Base-by-base conservation (phyloP, 2,888 invertebrate genomes). In the Xylocampa areola region DNA sequence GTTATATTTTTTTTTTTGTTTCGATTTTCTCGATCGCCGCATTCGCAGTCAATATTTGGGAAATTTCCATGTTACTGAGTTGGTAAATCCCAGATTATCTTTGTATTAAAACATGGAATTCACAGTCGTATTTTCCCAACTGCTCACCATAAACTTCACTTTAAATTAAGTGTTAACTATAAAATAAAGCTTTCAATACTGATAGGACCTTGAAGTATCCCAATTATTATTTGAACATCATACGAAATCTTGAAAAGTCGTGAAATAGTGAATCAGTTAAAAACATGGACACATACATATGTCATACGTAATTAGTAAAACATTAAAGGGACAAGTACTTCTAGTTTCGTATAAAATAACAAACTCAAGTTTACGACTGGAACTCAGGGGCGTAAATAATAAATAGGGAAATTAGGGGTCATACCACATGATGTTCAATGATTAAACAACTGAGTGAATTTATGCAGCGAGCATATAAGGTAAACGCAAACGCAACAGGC, bases 321-420 rank as follows among this genome's bases (percentile, higher is more conserved):
- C 49, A 49, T 19, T 44, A 50, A 67, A 25, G 23, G 25, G 67
- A 44, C 30, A 7, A 21, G 14, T 40, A 29, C 30, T 23, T 68
- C 47, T 43, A 47, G 51, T 68, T 61, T 47, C 16, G 25, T 52
- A 35, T 11, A 47, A 68, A 64, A 68, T 52, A 51, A 63, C 27
- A 40, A 52, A 63, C 51, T 55, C 27, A 47, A 43, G 23, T 36
- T 8, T 10, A 51, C 29, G 47, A n/a, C 45, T 36, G 32, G 37
- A 39, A 35, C 16, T 43, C 47, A 11, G 19, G 7, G 32, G 10
- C 57, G 32, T 48, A 25, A 48, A 55, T 40, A 40, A 49, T 49
- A 44, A 49, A 51, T 54, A 14, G 19, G 7, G n/a, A 39, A 57
- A 32, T 19, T 30, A 43, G 21, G 10, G 30, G 11, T 11, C 41